Conservation (phyloP, 35 echinoderm and acorn worm genomes). For the Hemicentrotus pulcherrimus region DNA sequence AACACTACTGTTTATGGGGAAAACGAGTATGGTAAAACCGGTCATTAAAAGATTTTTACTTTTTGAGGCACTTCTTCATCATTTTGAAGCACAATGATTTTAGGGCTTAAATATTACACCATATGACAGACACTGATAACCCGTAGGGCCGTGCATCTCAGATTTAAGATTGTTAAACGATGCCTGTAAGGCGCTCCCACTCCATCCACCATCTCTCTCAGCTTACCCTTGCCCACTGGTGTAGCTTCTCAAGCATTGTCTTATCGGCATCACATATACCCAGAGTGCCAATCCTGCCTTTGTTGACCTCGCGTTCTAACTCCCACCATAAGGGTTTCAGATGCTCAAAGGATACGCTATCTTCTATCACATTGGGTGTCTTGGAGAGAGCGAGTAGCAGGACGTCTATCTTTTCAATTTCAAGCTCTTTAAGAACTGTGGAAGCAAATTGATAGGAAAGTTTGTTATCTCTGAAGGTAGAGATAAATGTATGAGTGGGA, state of each 20-base stretch:
- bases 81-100: too few relatives aligned
- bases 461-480: background rate
- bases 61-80: too few relatives aligned
- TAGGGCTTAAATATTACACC: too few relatives aligned
- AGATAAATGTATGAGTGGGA: background rate
- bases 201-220: background rate
- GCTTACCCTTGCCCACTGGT: constrained; percentile 91
- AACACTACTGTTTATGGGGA: too few relatives aligned
- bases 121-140: too few relatives aligned
- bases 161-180: too few relatives aligned
- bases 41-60: too few relatives aligned
- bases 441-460: constrained; percentile 42
- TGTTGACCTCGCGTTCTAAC: constrained; percentile 70
- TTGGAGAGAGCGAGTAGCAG: constrained; percentile 78
- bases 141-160: too few relatives aligned
- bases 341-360: constrained; percentile 68
- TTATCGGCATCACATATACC: constrained; percentile 88
- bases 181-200: too few relatives aligned
- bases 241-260: constrained; percentile 64
- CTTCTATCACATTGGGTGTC: constrained; percentile 77
- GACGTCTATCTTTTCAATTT: constrained; percentile 71
- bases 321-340: constrained; percentile 87
- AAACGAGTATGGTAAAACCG: too few relatives aligned
- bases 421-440: constrained; percentile 77
- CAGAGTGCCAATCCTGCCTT: constrained; percentile 67